Evolutionary conservation across 1,140 invertebrate genomes (phyloP), one percentile per base, ranked within the genome.

Genomic region (Drosophila hydei): DNA sequence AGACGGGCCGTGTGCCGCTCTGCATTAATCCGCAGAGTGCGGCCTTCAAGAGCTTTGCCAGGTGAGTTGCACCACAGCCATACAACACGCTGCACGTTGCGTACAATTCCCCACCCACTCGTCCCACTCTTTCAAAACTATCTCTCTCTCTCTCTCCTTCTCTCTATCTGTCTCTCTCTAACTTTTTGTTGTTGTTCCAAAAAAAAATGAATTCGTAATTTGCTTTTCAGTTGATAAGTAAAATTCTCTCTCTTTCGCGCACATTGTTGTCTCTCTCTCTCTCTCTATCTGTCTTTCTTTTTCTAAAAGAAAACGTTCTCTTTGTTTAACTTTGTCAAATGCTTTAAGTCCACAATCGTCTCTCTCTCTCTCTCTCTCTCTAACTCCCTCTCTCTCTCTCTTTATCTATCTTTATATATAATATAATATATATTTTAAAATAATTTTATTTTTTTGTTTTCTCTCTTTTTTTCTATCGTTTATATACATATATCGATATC

Each of bases 11-110:
- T 67, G 97, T 99, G 67, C 98, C 99, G 76, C 94, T 99, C 58
- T 99, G 98, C 94, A 99, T 99, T 93, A 99, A 99, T 94, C 99
- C 98, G 72, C 97, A 99, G 93, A 99, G 98, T 80, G 98, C 98
- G 91, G 97, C 98, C 91, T 99, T 99, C 94, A 99, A 99, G 94
- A 99, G 97, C 94, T 99, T 99, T 95, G 97, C 98, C 94, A 99
- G 97, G 97, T 99, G 96, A 97, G 96, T 93, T 42, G 30, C 21
- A 23, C n/a, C 84, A 8, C 40, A 33, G 47, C 30, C 21, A 43
- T 60, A 19, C 3, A 33, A 14, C 40, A 45, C 43, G n/a, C 42
- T 75, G 59, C 47, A 52, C 72, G 23, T 61, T 55, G 19, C 65
- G 9, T 7, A 30, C 14, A 6, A 42, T 16, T 18, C 14, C 43